Evolutionary conservation across 2,888 invertebrate genomes (phyloP).

Genomic region (Acleris emargana): DNA sequence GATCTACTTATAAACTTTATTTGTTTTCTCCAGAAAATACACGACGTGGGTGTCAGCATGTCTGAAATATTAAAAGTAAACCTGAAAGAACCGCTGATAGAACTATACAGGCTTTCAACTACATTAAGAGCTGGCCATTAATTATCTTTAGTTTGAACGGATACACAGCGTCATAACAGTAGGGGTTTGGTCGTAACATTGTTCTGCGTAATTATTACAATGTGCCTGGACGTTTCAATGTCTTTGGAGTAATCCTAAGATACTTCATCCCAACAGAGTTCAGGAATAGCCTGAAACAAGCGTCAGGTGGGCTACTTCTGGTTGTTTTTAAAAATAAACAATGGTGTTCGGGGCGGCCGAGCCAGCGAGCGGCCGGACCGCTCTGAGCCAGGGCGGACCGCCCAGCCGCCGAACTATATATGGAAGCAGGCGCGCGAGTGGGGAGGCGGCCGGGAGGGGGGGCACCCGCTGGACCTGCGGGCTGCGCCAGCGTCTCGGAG

Average conservation of each 20-base stretch:
- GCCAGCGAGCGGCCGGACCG: constrained; percentile 54
- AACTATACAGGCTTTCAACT: too few relatives aligned
- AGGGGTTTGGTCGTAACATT: too few relatives aligned
- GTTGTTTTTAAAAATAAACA: constrained; percentile 67
- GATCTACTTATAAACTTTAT: not conserved
- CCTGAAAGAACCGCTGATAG: too few relatives aligned
- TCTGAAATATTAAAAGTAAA: too few relatives aligned
- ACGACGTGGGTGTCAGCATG: too few relatives aligned
- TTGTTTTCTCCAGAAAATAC: too few relatives aligned
- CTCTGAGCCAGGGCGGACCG: constrained; percentile 66
- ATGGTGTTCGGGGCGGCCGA: constrained; percentile 54
- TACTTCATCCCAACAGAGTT: constrained; percentile 22
- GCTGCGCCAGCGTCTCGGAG: constrained; percentile 69
- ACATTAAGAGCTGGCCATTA: too few relatives aligned
- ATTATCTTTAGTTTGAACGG: too few relatives aligned
- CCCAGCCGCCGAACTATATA: constrained; percentile 78
- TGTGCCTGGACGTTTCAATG: not conserved
- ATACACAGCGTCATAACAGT: too few relatives aligned
- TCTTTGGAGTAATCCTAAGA: not conserved
- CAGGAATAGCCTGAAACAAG: constrained; percentile 36
- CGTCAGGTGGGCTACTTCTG: constrained; percentile 57
- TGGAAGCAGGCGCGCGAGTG: constrained; percentile 61
- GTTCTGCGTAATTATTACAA: too few relatives aligned
- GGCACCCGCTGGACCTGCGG: constrained; percentile 57
- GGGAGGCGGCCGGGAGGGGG: constrained; percentile 51